Base-by-base conservation (phyloP, 2,888 invertebrate genomes). In the Rhopalosiphum nymphaeae region DNA sequence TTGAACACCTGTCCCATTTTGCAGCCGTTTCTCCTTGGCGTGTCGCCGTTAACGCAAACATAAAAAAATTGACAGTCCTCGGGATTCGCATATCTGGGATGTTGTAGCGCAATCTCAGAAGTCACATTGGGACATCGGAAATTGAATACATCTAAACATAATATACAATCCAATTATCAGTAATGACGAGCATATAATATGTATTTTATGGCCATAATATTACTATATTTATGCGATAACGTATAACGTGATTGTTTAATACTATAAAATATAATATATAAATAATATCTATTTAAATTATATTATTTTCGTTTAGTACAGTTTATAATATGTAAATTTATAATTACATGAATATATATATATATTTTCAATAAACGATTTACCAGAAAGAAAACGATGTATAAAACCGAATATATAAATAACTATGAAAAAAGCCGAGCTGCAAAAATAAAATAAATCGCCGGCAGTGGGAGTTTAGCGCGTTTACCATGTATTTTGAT, bases 51-150 rank as follows among this genome's bases (percentile, higher is more conserved):
- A 95, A 98, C 98, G 96, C 98, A 98, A 25, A 98, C 98, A 96
- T 98, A 98, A 96, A 98, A 98, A 96, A 97, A 98, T 96, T 98
- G 98, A 95, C 98, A 98, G 96, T 98, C 98, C 42, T 98, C 98
- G 29, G 98, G 97, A 96, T 98, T 98, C 0, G 98, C 97, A 96
- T 98, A 98, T 0, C 98, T 97, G 0, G 98, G 98, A 96, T 98
- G 98, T 0, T 98, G 97, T 53, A 97, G 97, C 0, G 97, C 98
- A 85, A 97, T 96, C 0, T 97, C 96, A 95, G 97, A 97, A 95
- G 97, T 97, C 29, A 98, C 98, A 95, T 97, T 96, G 0, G 98
- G 98, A 95, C 98, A 98, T 44, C 97, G 97, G 96, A 98, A 98
- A 95, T 97, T 96, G 96, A 98, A 98, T 67, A 98, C 97, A 88